Evolutionary conservation across 2,797 vertebrate genomes (phyloP), one percentile per base, ranked within the genome.

Genomic region (Mus spretus): DNA sequence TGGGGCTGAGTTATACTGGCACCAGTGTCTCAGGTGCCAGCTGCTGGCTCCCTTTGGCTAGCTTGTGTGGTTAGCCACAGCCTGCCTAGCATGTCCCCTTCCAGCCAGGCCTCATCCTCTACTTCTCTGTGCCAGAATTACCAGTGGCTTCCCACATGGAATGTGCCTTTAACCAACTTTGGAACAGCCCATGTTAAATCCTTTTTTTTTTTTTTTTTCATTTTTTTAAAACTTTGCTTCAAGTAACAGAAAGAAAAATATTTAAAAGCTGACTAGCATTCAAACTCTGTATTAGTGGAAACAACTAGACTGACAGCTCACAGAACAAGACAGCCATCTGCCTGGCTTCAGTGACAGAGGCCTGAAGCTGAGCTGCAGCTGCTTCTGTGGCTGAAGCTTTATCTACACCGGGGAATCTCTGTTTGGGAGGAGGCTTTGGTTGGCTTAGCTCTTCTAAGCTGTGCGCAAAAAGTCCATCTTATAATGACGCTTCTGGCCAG

Each of bases 251-350:
- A 3, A 9, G 37, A 40, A 78, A 55, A 83, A 34, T 34, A 67
- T 67, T 61, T 72, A 13, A 9, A 84, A 80, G 26, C 75, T 87
- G 75, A 96, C 93, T 80, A 95, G 47, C 57, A 55, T 94, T 77
- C 79, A 77, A 90, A 77, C 70, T 89, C 79, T 3, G 0, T 67
- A 61, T 50, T 80, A 70, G 59, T 91, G 59, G 81, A 90, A 94
- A 93, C n/a, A 47, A 83, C 57, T 75, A 81, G 67, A 79, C 24
- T n/a, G 9, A 14, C 4, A 86, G 86, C 34, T 26, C 14, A 14
- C 3, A 86, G 89, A 90, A 63, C 2, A 65, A 47, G 17, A 0
- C 3, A 34, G 75, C 50, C 59, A 40, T 90, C 67, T 63, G 24
- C 20, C 14, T 14, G 19, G 17, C 26, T 63, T 70, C 3, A 1